A percentile compares a stretch with the other conserved stretches of the same genome.
Conservation (phyloP, 2,888 invertebrate species). For the Callinectes sapidus region DNA sequence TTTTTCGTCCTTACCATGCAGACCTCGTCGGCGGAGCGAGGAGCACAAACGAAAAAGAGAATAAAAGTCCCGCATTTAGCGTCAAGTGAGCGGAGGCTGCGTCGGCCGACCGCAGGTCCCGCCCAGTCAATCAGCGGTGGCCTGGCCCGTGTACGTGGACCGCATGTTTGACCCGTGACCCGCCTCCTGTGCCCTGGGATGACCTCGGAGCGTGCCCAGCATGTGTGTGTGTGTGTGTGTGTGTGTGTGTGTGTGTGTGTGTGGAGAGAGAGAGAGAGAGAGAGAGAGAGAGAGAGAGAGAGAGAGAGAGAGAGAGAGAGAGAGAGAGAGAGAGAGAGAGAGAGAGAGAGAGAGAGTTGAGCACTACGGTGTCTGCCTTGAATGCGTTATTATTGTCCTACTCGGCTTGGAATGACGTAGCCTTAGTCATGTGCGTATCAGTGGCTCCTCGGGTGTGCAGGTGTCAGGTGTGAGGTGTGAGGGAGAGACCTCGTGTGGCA, state of each 20-base stretch:
- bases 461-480: background rate
- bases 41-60: constrained; percentile 38
- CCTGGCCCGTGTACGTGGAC: background rate
- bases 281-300: background rate
- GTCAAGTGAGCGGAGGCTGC: background rate
- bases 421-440: background rate
- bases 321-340: too few species aligned
- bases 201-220: background rate
- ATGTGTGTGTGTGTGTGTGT: constrained; percentile 17
- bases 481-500: background rate
- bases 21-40: background rate
- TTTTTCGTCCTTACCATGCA: constrained; percentile 1
- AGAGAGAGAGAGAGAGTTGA: too few species aligned
- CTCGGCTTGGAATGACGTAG: background rate
- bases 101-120: background rate
- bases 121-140: constrained; percentile 26
- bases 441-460: background rate
- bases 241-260: constrained; percentile 33
- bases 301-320: background rate
- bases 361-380: background rate
- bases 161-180: constrained; percentile 25
- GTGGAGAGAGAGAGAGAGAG: background rate
- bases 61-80: constrained; percentile 41
- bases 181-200: constrained; percentile 5
- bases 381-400: background rate